Base-by-base conservation (phyloP, 2,797 vertebrate species). In the Phataginus tetradactyla region DNA sequence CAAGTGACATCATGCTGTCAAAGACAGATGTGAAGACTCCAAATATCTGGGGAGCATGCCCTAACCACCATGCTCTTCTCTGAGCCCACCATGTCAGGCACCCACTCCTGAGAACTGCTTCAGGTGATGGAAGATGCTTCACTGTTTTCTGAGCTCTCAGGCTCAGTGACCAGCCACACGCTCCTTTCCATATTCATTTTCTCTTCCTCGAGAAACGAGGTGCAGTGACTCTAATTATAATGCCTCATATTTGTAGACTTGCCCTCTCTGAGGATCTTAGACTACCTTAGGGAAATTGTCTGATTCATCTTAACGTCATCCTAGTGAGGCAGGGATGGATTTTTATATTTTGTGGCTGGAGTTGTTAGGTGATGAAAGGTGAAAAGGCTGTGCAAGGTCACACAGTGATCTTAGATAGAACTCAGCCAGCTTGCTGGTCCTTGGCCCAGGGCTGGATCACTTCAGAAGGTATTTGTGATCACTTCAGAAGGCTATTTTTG, bases 221-320 rank as follows among this genome's bases (percentile, higher is more conserved):
- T 81, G 1, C n/a, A 77, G 32, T 53, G 61, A 87, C 72, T 97
- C 34, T 75, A 96, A 95, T 93, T 77, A 88, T 93, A 84, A 94
- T 89, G 17, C 37, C 64, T 69, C 45, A 51, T 81, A 87, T 91
- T 87, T 86, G 51, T 85, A 61, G 55, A 87, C 32, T 94, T 90
- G 25, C 39, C 61, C 66, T 95, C 25, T 37, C 84, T 88, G 39
- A 74, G 90, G 45, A 88, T 74, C 74, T 91, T 95, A 49, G 74
- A 80, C 75, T 34, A 81, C 57, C 53, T 96, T 90, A 80, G 55
- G 85, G 53, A 92, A 90, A 57, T 63, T 68, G 21, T 92, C 64
- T 96, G 93, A 93, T 91, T 96, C 75, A 90, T 96, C 7, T 90
- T 79, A 90, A 93, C 2, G 10, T 85, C 53, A 80, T 85, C 32